phyloP scores from a whole-genome alignment of 1,140 invertebrate species.

The Bombus breviceps region DNA sequence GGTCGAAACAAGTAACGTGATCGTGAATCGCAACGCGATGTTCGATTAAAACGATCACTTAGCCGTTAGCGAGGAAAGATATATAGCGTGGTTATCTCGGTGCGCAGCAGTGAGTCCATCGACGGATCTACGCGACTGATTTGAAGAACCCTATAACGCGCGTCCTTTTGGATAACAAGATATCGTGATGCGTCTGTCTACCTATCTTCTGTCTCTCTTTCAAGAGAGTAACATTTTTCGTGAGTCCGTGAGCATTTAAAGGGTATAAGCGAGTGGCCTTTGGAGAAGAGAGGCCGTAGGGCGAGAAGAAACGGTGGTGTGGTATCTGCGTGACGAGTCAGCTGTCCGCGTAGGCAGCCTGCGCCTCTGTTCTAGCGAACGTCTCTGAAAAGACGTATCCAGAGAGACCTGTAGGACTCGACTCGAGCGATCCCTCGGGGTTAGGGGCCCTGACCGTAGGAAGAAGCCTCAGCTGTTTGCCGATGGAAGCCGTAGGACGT shows the following conservation, averaged over 20 bases:
- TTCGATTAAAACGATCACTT: conserved; percentile 6
- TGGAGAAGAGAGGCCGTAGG: not conserved
- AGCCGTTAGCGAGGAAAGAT: not conserved
- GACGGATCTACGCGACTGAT: not conserved
- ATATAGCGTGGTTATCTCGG: too few relatives aligned
- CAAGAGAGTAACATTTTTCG: not conserved
- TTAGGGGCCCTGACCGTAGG: conserved; percentile 62
- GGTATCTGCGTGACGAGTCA: conserved; percentile 68
- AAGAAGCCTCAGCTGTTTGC: conserved; percentile 81
- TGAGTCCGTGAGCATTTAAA: conserved; percentile 35
- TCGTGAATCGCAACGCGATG: not conserved
- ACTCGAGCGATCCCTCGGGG: conserved; percentile 65
- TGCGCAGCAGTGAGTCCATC: not conserved
- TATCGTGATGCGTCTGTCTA: not conserved
- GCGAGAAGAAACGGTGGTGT: not conserved
- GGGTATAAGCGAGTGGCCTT: not conserved
- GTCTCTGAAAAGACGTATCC: conserved; percentile 13
- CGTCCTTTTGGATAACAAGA: not conserved
- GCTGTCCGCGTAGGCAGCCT: conserved; percentile 37
- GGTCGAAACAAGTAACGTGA: not conserved
- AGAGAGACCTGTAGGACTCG: conserved; percentile 20
- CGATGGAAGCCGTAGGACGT: conserved; percentile 76
- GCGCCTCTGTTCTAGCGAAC: not conserved
- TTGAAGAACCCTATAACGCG: not conserved
- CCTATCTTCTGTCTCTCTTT: not conserved